These are phyloP conservation scores for Penaeus vannamei DNA, from an alignment of 1,140 invertebrate genomes.

Conservation along the genomic window DNA sequence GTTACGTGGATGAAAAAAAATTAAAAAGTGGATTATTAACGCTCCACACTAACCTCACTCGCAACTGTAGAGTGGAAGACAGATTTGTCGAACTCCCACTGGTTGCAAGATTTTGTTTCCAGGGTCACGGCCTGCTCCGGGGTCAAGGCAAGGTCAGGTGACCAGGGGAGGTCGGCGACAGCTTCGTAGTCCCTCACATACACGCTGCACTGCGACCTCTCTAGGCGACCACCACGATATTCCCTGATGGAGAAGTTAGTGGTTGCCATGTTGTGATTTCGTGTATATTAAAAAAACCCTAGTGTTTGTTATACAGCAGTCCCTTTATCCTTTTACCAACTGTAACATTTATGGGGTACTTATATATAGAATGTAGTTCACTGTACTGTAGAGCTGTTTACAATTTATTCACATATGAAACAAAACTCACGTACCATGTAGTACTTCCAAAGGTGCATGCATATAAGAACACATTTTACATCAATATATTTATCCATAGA, in stretches of 20 bases:
- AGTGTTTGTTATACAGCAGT: too few species aligned
- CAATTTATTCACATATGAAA: too few species aligned
- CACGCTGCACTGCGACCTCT: constrained; percentile 49
- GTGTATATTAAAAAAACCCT: too few species aligned
- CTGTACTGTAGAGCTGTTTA: too few species aligned
- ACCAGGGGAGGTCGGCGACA: constrained; percentile 24
- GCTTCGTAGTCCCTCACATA: constrained; percentile 39
- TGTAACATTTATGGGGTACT: too few species aligned
- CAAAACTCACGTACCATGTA: too few species aligned
- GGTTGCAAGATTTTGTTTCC: constrained; percentile 17
- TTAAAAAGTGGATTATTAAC: not conserved
- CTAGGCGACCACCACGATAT: constrained; percentile 34
- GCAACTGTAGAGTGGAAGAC: constrained; percentile 50
- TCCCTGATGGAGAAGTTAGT: constrained; percentile 32
- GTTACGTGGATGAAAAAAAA: too few species aligned
- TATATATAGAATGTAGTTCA: too few species aligned
- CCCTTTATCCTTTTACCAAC: too few species aligned
- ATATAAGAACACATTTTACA: not conserved
- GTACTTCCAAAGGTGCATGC: too few species aligned
- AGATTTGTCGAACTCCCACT: constrained; percentile 61
- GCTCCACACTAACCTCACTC: constrained; percentile 48
- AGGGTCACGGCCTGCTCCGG: constrained; percentile 23
- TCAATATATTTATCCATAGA: not conserved
- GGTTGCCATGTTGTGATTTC: too few species aligned
- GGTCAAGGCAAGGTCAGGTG: not conserved